Evolutionary conservation across 2,797 vertebrate genomes (phyloP).

Genomic region (Sebastiscus albofasciatus): DNA sequence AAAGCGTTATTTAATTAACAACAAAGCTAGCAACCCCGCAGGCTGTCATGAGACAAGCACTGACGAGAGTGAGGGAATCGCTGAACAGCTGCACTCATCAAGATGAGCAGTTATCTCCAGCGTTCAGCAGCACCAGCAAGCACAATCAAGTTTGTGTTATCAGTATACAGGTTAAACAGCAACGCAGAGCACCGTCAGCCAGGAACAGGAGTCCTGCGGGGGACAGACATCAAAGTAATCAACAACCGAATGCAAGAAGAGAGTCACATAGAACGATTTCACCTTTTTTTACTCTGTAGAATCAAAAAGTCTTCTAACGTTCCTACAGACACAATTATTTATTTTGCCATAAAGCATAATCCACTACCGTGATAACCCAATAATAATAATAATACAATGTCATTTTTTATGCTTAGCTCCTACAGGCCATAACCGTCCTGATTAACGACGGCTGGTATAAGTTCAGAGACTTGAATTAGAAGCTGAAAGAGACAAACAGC

Average conservation of each 20-base stretch:
- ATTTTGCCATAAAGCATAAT: conserved; percentile 21
- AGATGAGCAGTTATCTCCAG: conserved; percentile 53
- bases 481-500: conserved; percentile 19
- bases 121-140: conserved; percentile 46
- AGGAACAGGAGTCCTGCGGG: conserved; percentile 53
- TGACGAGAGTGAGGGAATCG: conserved; percentile 4
- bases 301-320: conserved; percentile 32
- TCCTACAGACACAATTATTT: conserved; percentile 31
- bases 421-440: conserved; percentile 18
- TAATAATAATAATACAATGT: conserved; percentile 28
- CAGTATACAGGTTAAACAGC: conserved; percentile 52
- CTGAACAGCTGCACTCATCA: conserved; percentile 29
- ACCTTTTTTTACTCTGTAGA: conserved; percentile 30
- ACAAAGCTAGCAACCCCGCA: conserved; percentile 30
- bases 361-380: conserved; percentile 28
- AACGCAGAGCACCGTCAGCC: conserved; percentile 52
- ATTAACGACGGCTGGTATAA: conserved; percentile 37
- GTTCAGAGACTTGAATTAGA: conserved; percentile 16
- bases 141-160: conserved; percentile 57
- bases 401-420: conserved; percentile 9
- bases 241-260: conserved; percentile 37
- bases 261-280: conserved; percentile 30
- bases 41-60: conserved; percentile 12
- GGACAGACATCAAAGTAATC: conserved; percentile 62
- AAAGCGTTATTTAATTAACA: conserved; percentile 8